Evolutionary conservation across 2,888 invertebrate genomes (phyloP), one percentile per base, ranked within the genome.

Genomic region (Acleris sparsana): DNA sequence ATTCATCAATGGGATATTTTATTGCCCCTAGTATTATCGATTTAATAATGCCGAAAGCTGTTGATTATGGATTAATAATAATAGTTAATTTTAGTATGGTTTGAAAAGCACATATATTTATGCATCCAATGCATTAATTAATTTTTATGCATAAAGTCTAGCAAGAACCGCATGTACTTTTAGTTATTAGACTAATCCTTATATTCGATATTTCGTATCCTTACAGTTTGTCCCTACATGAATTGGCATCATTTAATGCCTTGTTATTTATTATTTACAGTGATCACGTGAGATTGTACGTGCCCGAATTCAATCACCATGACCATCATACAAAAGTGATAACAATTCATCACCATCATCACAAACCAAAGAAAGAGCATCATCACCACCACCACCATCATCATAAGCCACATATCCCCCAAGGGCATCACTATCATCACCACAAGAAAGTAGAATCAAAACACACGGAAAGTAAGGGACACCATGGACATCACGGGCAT

Each of bases 321-420:
- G 93, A 93, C 56, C 88, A 93, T 68, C 94, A 94, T 74, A 94
- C 94, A 7, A 94, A 94, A 76, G 93, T 94, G 61, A 89, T 94
- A 53, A 93, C 93, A 16, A 89, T 94, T 55, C 94, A 94, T 72
- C 92, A 94, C 67, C 93, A 93, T 67, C 89, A 93, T 57, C 88
- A 89, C 56, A 87, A 89, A 67, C 90, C 93, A 57, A 90, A 93
- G 75, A 89, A 92, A 73, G 90, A 92, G 69, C 88, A 91, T 69
- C 89, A 88, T 69, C 86, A 88, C 58, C 90, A 91, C 52, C 88
- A 85, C 53, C 87, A 80, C 69, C 86, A 80, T 64, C 85, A 75
- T 61, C 81, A 67, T 67, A 83, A 75, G 74, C 85, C 86, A 0
- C 80, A 82, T 2, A 72, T 80, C 17, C 84, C 85, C 3, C 74